These are phyloP conservation scores for Microctenopoma steveboyesi DNA, from an alignment of 2,797 vertebrate species.

Conservation along the genomic window DNA sequence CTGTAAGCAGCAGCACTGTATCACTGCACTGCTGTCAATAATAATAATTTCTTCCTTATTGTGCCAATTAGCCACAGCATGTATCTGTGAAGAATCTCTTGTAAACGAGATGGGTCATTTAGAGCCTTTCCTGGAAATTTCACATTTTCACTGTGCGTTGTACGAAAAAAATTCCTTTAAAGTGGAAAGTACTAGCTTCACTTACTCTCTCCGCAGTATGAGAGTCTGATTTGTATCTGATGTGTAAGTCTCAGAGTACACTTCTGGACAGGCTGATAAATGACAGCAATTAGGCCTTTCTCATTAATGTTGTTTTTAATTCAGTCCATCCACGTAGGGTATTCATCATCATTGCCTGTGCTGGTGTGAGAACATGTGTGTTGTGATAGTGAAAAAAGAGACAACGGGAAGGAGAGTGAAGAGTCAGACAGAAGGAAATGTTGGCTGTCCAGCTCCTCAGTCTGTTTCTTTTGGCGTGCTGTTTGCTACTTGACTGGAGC, in stretches of 20 bases:
- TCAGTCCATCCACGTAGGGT: constrained; percentile 50
- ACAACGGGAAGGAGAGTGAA: not conserved
- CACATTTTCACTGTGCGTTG: not conserved
- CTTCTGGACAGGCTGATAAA: constrained; percentile 64
- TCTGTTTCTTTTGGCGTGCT: constrained; percentile 52
- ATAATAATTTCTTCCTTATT: too few species aligned
- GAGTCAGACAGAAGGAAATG: not conserved
- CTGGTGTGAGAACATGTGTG: constrained; percentile 47
- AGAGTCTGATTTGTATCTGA: constrained; percentile 42
- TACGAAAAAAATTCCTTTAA: not conserved
- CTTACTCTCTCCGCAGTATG: not conserved
- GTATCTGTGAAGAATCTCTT: too few species aligned
- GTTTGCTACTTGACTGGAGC: constrained; percentile 25
- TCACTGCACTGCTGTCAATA: too few species aligned
- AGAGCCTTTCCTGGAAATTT: too few species aligned
- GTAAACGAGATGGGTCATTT: too few species aligned
- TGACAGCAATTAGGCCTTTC: constrained; percentile 66
- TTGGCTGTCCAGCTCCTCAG: constrained; percentile 10
- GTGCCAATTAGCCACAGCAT: too few species aligned
- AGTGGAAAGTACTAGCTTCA: constrained; percentile 8
- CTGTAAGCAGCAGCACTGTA: too few species aligned
- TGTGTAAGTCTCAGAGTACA: constrained; percentile 44
- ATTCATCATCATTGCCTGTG: constrained; percentile 64
- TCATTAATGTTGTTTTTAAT: constrained; percentile 73
- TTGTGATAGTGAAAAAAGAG: constrained; percentile 31